These are phyloP conservation scores for Mastigias papua DNA, from an alignment of 30 jellyfish, hydroid and myxozoan species.

Conservation along the genomic window DNA sequence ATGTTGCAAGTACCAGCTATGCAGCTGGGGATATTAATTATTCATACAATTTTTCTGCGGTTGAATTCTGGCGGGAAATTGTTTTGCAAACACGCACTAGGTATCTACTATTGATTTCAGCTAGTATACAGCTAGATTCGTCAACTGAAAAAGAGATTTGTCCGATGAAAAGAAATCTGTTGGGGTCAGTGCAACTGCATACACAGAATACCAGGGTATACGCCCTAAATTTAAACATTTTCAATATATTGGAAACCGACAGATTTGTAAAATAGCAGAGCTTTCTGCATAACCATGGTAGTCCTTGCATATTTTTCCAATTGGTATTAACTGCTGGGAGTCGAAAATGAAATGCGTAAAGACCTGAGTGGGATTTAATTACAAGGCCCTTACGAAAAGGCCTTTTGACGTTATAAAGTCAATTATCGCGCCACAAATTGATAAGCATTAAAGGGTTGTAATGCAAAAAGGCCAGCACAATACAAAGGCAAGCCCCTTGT, in stretches of 20 bases:
- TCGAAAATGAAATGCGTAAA: too few species aligned
- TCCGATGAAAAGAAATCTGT: neutral
- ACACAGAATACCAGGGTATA: too few species aligned
- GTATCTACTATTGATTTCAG: neutral
- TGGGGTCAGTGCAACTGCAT: neutral
- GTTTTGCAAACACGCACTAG: neutral
- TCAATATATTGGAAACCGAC: too few species aligned
- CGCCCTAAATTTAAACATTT: too few species aligned
- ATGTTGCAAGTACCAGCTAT: constrained; percentile 14
- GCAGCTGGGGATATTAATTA: constrained; percentile 5
- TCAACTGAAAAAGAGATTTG: neutral
- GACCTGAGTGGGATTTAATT: neutral
- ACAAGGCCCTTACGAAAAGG: neutral
- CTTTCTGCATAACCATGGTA: too few species aligned
- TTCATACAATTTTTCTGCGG: constrained; percentile 7
- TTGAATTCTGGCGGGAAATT: constrained; percentile 43
- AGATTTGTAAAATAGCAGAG: too few species aligned
- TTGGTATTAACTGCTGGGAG: too few species aligned
- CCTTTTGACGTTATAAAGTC: neutral
- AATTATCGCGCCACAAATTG: neutral
- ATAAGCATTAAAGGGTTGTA: neutral
- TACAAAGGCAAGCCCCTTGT: neutral
- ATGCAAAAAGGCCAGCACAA: too few species aligned
- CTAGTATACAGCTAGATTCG: neutral
- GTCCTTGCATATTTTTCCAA: too few species aligned